Conservation (phyloP, 2,113 vertebrate species). For the Silurus meridionalis region DNA sequence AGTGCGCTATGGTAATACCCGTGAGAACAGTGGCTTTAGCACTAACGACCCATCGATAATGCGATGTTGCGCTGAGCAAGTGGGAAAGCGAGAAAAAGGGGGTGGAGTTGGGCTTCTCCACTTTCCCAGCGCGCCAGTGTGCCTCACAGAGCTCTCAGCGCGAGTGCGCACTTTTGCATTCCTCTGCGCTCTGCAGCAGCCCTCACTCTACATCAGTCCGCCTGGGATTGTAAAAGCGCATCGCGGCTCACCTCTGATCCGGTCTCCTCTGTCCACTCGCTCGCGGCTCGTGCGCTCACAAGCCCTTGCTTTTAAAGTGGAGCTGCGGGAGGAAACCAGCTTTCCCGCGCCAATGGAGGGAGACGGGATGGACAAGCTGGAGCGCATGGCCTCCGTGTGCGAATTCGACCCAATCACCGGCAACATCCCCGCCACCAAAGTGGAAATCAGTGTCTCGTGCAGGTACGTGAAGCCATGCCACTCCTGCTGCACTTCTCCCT, state of each 20-base stretch:
- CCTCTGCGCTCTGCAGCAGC: constrained; percentile 45
- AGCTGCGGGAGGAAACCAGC: constrained; percentile 62
- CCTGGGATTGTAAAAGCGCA: constrained; percentile 45
- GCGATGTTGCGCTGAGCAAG: constrained; percentile 59
- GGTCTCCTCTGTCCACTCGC: constrained; percentile 41
- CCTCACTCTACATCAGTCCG: constrained; percentile 34
- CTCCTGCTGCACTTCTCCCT: neutral
- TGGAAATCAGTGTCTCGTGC: constrained; percentile 95
- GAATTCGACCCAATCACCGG: constrained; percentile 83
- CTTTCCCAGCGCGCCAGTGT: constrained; percentile 63
- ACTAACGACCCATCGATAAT: constrained; percentile 58
- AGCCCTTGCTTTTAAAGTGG: constrained; percentile 49
- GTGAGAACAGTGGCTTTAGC: constrained; percentile 49
- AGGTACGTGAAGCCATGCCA: constrained; percentile 67
- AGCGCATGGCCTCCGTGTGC: constrained; percentile 81
- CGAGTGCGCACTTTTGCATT: constrained; percentile 21
- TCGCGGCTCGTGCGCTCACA: constrained; percentile 39
- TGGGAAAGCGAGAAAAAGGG: constrained; percentile 68
- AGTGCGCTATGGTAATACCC: constrained; percentile 34
- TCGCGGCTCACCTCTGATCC: constrained; percentile 28
- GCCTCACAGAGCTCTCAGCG: constrained; percentile 17
- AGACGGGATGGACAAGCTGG: constrained; percentile 83
- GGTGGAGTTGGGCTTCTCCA: constrained; percentile 73
- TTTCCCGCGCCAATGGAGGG: constrained; percentile 74
- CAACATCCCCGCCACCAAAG: constrained; percentile 90